Conservation (phyloP, 2,113 vertebrate genomes). For the Rhombomys opimus region DNA sequence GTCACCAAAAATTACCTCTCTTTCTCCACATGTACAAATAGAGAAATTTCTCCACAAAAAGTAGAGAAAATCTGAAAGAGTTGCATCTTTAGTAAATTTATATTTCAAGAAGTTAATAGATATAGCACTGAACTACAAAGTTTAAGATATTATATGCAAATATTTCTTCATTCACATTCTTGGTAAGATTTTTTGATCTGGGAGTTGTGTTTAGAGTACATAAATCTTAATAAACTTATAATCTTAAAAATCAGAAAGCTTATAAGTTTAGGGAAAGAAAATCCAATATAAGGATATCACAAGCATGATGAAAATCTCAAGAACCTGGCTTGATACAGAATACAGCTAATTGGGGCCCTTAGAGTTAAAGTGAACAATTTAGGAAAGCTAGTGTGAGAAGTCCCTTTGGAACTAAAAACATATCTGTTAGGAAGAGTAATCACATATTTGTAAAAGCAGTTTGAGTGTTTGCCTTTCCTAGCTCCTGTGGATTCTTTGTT, state of each 20-base stretch:
- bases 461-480: background rate
- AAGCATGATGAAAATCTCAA: background rate
- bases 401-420: background rate
- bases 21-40: background rate
- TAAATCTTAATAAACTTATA: background rate
- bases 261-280: background rate
- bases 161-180: background rate
- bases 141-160: background rate
- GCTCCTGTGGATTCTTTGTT: background rate
- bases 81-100: background rate
- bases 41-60: background rate
- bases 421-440: background rate
- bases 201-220: background rate
- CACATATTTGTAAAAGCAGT: background rate
- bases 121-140: background rate
- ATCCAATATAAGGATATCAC: too few species aligned
- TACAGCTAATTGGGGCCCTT: background rate
- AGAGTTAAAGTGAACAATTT: background rate
- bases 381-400: background rate
- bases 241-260: too few species aligned
- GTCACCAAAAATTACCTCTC: slow-evolving; percentile 61
- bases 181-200: background rate
- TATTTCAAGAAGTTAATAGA: background rate
- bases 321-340: background rate
- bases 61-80: background rate